These are phyloP conservation scores for Aphaenogaster ashmeadi DNA, from an alignment of 1,140 invertebrate species.

Conservation along the genomic window DNA sequence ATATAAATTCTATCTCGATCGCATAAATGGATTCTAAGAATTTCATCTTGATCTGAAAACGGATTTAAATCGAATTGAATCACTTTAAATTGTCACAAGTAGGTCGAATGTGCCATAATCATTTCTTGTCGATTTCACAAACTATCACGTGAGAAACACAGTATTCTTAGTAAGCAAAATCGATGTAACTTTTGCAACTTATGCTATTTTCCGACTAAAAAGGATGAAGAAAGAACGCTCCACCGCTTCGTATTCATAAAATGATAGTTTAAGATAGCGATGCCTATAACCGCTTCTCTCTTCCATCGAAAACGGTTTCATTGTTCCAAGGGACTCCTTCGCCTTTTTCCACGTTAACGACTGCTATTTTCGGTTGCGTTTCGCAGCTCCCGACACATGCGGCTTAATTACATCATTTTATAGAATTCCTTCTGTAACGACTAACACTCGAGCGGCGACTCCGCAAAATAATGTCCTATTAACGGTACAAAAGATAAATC, in stretches of 20 bases:
- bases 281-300: neutral
- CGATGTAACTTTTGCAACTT: conserved; percentile 1
- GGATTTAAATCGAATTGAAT: conserved; percentile 7
- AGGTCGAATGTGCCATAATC: neutral
- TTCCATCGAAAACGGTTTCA: conserved; percentile 16
- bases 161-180: neutral
- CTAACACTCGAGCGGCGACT: neutral
- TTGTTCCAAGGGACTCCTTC: conserved; percentile 46
- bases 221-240: neutral
- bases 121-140: neutral
- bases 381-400: neutral
- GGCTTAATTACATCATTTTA: conserved; percentile 84
- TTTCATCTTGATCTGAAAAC: neutral
- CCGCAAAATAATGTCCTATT: conserved; percentile 79
- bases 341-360: conserved; percentile 80
- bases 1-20: conserved; percentile 11
- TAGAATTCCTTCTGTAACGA: conserved; percentile 73
- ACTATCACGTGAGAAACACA: neutral
- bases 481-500: conserved; percentile 83
- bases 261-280: conserved; percentile 34
- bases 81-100: neutral
- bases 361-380: conserved; percentile 77
- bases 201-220: neutral
- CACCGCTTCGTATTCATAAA: conserved; percentile 21
- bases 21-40: conserved; percentile 13